phyloP scores from a whole-genome alignment of 2,888 invertebrate genomes.

The Helicoverpa assulta region DNA sequence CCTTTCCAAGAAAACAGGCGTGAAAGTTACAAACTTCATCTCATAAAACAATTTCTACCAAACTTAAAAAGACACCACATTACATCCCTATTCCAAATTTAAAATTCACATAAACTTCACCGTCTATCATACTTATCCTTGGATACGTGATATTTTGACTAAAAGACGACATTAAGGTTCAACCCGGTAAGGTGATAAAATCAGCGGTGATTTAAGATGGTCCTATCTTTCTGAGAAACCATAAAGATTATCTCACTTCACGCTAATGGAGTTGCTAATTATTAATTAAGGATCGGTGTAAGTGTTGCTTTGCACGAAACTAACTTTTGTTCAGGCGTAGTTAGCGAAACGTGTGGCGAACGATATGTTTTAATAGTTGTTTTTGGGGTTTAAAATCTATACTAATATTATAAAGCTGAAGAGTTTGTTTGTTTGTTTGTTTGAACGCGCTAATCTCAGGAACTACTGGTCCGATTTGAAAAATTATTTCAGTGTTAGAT shows the following conservation, averaged over 20 bases:
- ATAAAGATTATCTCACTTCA: constrained; percentile 82
- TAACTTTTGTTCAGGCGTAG: constrained; percentile 23
- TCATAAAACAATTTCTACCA: not conserved
- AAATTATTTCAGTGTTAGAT: too few species aligned
- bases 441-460: too few species aligned
- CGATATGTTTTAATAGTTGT: constrained; percentile 10
- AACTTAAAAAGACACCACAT: constrained; percentile 2
- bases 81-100: constrained; percentile 50
- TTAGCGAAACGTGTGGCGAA: constrained; percentile 16
- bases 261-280: constrained; percentile 82
- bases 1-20: not conserved
- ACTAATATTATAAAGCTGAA: too few species aligned
- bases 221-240: constrained; percentile 74
- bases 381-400: constrained; percentile 10
- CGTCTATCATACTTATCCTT: constrained; percentile 72
- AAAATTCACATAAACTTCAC: constrained; percentile 66
- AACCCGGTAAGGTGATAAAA: constrained; percentile 56
- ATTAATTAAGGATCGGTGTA: constrained; percentile 78
- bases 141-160: constrained; percentile 77
- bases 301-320: constrained; percentile 41
- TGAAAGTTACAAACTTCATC: not conserved
- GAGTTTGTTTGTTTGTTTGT: too few species aligned
- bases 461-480: too few species aligned
- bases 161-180: constrained; percentile 71
- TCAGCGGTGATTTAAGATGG: constrained; percentile 75